A percentile compares a stretch with the other conserved stretches of the same genome.
These are phyloP conservation scores for Sarcophilus harrisii DNA, from an alignment of 2,797 vertebrate species.

Conservation along the genomic window DNA sequence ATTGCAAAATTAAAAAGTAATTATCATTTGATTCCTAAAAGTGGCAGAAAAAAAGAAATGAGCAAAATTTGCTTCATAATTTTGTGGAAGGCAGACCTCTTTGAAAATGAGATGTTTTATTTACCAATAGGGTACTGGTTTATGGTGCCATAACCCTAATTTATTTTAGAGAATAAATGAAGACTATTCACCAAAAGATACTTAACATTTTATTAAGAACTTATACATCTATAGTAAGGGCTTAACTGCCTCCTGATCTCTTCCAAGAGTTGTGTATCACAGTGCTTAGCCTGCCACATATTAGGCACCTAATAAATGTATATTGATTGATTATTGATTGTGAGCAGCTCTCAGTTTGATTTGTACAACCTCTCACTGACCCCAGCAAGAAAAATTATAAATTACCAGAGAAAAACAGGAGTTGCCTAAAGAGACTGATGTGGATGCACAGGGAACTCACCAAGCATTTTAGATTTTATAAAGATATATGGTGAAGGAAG, in stretches of 20 bases:
- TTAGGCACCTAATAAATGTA: neutral
- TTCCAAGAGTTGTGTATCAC: neutral
- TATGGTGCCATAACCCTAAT: neutral
- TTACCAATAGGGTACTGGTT: neutral
- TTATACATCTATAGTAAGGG: neutral
- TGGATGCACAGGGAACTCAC: too few relatives aligned
- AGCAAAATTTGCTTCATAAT: neutral
- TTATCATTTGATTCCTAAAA: neutral
- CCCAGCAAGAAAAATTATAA: neutral
- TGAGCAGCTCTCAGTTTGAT: neutral
- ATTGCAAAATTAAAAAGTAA: neutral
- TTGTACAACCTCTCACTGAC: neutral
- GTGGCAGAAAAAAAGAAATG: neutral
- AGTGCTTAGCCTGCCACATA: neutral
- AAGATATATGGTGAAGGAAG: neutral
- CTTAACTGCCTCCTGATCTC: neutral
- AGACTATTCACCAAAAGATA: neutral
- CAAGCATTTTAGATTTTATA: neutral
- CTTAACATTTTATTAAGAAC: neutral
- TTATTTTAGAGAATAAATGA: neutral
- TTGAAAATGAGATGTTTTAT: neutral
- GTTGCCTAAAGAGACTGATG: neutral
- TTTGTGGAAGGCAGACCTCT: neutral
- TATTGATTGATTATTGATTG: neutral
- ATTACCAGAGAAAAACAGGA: neutral